These are phyloP conservation scores for Iselma pallidipennis DNA, from an alignment of 2,888 invertebrate species.

Conservation along the genomic window DNA sequence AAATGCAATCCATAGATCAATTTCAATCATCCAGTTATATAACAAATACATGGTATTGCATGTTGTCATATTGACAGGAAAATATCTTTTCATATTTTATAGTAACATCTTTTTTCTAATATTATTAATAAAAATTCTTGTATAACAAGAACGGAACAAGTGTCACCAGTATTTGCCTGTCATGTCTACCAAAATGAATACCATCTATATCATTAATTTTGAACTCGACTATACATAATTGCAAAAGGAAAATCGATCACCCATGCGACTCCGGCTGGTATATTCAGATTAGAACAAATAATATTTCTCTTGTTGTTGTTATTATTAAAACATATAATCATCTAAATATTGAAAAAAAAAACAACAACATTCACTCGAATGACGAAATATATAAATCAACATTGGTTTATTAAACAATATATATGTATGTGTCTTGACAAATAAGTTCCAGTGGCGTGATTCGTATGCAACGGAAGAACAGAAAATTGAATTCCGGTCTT, in stretches of 20 bases:
- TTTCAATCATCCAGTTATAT: background rate
- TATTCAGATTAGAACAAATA: background rate
- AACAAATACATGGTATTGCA: background rate
- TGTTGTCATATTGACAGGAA: background rate
- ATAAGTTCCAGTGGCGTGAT: conserved; percentile 34
- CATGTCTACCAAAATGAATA: background rate
- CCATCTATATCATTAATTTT: background rate
- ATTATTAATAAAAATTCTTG: background rate
- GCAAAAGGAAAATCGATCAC: background rate
- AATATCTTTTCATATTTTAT: background rate
- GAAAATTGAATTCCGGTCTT: conserved; percentile 46
- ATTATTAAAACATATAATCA: background rate
- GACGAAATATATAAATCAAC: background rate
- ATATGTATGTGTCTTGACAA: conserved; percentile 17
- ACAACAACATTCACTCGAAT: too few species aligned
- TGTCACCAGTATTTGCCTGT: background rate
- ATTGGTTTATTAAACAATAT: conserved; percentile 12
- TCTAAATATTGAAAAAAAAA: background rate
- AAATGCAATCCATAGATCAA: background rate
- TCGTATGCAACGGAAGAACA: conserved; percentile 43
- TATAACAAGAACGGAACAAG: background rate
- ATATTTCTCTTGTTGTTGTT: too few species aligned
- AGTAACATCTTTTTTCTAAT: too few species aligned
- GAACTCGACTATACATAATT: background rate
- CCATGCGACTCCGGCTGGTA: background rate